A percentile compares a stretch with the other conserved stretches of the same genome.
Evolutionary conservation across 64 coral and sea anemone species (phyloP).

Genomic region (Platygyra sinensis): DNA sequence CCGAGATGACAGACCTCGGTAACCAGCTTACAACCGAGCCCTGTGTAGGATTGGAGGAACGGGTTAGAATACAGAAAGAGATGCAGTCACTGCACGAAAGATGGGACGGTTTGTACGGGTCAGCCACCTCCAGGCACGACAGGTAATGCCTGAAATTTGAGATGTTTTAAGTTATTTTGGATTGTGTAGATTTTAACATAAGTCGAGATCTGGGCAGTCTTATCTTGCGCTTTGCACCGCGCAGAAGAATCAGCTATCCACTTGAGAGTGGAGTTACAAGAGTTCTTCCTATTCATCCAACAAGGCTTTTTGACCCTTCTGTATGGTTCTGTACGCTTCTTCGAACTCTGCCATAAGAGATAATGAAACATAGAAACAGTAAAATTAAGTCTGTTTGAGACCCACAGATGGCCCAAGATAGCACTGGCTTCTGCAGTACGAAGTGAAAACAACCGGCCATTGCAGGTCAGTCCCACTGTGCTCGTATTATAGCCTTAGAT

Average conservation of each 20-base stretch:
- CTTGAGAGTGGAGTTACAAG: conserved; percentile 43
- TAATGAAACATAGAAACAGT: neutral
- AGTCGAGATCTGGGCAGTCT: conserved; percentile 52
- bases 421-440: no score
- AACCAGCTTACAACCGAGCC: conserved; percentile 65
- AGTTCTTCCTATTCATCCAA: conserved; percentile 51
- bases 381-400: neutral
- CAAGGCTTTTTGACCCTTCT: conserved; percentile 34
- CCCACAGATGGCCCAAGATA: no score
- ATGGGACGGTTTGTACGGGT: conserved; percentile 66
- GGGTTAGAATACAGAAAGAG: conserved; percentile 49
- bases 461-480: no score
- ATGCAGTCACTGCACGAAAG: conserved; percentile 74
- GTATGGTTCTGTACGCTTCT: conserved; percentile 16
- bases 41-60: conserved; percentile 72
- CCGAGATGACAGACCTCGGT: conserved; percentile 58
- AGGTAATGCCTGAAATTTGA: neutral
- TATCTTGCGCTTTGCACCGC: conserved; percentile 62
- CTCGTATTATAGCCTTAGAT: no score
- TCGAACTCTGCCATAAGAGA: conserved; percentile 52
- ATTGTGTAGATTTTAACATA: neutral
- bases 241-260: conserved; percentile 68
- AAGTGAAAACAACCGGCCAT: no score
- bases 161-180: neutral
- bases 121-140: conserved; percentile 70